A percentile compares a stretch with the other conserved stretches of the same genome.
Conservation (phyloP, 2,113 vertebrate species). For the Isurus oxyrinchus region DNA sequence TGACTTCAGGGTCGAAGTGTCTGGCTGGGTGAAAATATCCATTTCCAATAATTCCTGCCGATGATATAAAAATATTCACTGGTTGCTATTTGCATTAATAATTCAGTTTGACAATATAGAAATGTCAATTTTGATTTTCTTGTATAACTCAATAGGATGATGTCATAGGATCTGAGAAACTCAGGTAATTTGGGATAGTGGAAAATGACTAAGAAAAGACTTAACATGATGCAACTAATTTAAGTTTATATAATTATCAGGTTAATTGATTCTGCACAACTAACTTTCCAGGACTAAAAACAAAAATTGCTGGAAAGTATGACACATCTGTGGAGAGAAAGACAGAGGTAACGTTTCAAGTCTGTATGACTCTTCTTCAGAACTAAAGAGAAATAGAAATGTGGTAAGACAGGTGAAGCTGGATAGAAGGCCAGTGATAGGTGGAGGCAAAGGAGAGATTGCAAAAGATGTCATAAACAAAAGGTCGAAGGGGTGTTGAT, state of each 20-base stretch:
- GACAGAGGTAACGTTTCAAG: too few relatives aligned
- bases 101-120: neutral
- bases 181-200: neutral
- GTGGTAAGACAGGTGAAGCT: too few relatives aligned
- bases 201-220: neutral
- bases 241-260: neutral
- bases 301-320: too few relatives aligned
- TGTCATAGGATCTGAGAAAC: neutral
- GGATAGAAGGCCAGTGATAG: too few relatives aligned
- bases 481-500: too few relatives aligned
- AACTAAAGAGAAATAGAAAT: too few relatives aligned
- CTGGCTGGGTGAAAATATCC: slow-evolving; percentile 72
- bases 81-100: neutral
- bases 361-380: too few relatives aligned
- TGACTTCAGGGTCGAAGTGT: slow-evolving; percentile 58
- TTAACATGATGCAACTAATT: neutral
- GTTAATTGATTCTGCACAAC: too few relatives aligned
- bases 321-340: too few relatives aligned
- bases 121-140: neutral
- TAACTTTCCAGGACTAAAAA: neutral
- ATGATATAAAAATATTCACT: neutral
- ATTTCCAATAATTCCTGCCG: slow-evolving; percentile 59
- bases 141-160: neutral
- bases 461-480: too few relatives aligned
- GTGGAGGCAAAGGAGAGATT: too few relatives aligned